Evolutionary conservation across 2,888 invertebrate species (phyloP).

Genomic region (Adelphocoris suturalis): DNA sequence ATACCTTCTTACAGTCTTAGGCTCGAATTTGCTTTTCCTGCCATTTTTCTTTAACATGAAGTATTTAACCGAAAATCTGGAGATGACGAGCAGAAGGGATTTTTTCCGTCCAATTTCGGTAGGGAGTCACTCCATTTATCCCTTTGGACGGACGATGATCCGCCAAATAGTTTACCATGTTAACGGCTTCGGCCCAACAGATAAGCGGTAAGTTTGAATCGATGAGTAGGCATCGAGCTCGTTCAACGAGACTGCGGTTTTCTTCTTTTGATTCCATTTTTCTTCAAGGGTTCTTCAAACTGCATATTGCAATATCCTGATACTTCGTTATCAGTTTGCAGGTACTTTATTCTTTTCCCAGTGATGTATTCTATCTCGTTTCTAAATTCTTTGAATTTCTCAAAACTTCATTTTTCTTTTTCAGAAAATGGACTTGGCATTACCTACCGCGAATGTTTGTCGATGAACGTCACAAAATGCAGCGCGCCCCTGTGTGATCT

Average conservation of each 20-base stretch:
- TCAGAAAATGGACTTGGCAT: constrained; percentile 75
- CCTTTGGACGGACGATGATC: constrained; percentile 47
- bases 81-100: constrained; percentile 49
- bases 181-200: constrained; percentile 59
- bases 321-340: constrained; percentile 48
- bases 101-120: not conserved
- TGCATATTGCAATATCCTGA: constrained; percentile 29
- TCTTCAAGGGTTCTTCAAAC: constrained; percentile 17
- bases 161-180: constrained; percentile 29
- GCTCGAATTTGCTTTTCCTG: constrained; percentile 50
- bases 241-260: constrained; percentile 33
- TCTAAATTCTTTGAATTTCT: constrained; percentile 74
- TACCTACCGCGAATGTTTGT: no score
- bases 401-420: constrained; percentile 75
- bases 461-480: no score
- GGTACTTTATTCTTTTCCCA: constrained; percentile 74
- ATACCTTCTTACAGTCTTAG: constrained; percentile 56
- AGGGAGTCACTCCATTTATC: constrained; percentile 8
- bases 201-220: constrained; percentile 14
- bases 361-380: constrained; percentile 75
- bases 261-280: constrained; percentile 45
- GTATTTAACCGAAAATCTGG: constrained; percentile 45
- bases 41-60: constrained; percentile 29
- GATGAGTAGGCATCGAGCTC: constrained; percentile 31
- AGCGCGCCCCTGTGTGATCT: no score